Evolutionary conservation across 2,113 vertebrate genomes (phyloP).

Genomic region (Desmodus rotundus): DNA sequence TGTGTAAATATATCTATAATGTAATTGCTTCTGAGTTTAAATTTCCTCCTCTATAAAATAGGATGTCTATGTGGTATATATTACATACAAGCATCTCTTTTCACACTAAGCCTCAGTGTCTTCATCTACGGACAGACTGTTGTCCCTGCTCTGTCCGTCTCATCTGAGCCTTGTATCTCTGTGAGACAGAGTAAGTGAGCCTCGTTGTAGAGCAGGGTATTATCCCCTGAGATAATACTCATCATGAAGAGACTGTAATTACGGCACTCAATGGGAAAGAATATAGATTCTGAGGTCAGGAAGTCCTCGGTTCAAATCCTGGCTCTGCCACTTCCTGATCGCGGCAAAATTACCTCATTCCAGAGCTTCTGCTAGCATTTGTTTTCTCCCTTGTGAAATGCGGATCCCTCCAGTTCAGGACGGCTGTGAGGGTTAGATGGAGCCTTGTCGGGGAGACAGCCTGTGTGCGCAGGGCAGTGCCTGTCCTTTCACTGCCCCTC

Average conservation of each 20-base stretch:
- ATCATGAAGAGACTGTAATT: neutral
- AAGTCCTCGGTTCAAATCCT: neutral
- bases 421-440: neutral
- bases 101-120: neutral
- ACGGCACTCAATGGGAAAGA: neutral
- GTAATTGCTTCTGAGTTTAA: neutral
- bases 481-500: fast-evolving
- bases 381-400: neutral
- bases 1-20: neutral
- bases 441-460: neutral
- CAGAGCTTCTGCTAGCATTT: neutral
- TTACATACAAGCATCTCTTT: neutral
- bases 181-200: neutral
- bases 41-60: neutral
- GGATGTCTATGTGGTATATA: neutral
- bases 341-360: neutral
- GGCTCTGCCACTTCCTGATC: neutral
- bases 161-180: neutral
- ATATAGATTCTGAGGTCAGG: neutral
- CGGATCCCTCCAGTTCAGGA: neutral
- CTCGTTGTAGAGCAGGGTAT: neutral
- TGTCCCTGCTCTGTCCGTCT: neutral
- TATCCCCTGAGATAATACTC: neutral
- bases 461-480: neutral
- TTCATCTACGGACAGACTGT: neutral